Base-by-base conservation (phyloP, 2,113 vertebrate genomes). In the Natator depressus region DNA sequence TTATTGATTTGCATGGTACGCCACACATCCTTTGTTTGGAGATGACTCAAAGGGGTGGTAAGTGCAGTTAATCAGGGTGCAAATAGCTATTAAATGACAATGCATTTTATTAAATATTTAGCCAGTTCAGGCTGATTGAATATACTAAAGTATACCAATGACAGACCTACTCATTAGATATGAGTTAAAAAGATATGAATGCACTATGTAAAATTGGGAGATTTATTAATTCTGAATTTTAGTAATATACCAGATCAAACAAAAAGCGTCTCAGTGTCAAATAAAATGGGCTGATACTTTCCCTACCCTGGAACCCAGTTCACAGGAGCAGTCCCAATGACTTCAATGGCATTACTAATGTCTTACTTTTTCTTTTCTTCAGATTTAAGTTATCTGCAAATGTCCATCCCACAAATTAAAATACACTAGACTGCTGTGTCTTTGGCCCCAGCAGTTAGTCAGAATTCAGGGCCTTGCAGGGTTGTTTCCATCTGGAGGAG, bases 1-100 rank as follows among this genome's bases (percentile, higher is more conserved):
- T 29, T 47, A 14, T 51, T 1, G 0, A 75, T 62, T 8, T 27
- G 14, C 0, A 0, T 4, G 31, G 87, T n/a, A 35, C 6, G 27
- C 49, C 31, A 87, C 49, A 10, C 5, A 65, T 75, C 65, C 75
- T 42, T 81, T n/a, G 22, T 53, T 54, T 3, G 17, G 46, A 11
- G 3, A 10, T 9, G 53, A 78, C 53, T 78, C 35, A 27, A 82
- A 12, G 13, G 8, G 14, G 22, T 0, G 2, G 38, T 25, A 75
- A 49, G 1, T 5, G 8, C 65, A 72, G 19, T 14, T 47, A 50
- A 6, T 3, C 7, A 5, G 3, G 62, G 31, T 46, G 9, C 27
- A 54, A 62, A 31, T 38, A 72, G 8, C 19, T 72, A 69, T 84
- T 5, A 50, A 1, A 11, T 50, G 35, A 16, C 25, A 87, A 53